phyloP scores from a whole-genome alignment of 2,888 invertebrate genomes.

The Silvanus unidentatus region DNA sequence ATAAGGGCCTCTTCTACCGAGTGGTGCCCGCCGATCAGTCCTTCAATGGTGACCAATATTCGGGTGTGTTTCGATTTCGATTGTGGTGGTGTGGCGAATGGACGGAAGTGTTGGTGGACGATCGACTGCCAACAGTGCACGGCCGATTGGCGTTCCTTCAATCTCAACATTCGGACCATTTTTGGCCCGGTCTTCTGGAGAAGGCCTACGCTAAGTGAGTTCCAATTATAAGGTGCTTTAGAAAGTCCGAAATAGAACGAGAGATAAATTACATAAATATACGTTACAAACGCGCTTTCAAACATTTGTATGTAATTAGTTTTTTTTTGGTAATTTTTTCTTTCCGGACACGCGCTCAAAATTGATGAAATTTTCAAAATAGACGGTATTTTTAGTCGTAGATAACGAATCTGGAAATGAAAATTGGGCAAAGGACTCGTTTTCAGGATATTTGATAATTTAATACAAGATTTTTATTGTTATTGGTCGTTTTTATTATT shows the following conservation, averaged over 20 bases:
- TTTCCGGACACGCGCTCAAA: too few relatives aligned
- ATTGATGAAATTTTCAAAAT: too few relatives aligned
- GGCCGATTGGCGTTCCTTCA: conserved; percentile 83
- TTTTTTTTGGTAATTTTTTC: too few relatives aligned
- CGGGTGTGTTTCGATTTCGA: conserved; percentile 82
- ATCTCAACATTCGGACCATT: conserved; percentile 71
- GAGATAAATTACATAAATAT: background rate
- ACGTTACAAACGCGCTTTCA: background rate
- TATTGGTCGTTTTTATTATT: too few relatives aligned
- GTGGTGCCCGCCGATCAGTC: conserved; percentile 89
- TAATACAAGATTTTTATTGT: too few relatives aligned
- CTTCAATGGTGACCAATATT: conserved; percentile 62
- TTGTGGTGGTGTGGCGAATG: conserved; percentile 93
- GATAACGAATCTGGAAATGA: too few relatives aligned
- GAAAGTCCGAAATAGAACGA: background rate
- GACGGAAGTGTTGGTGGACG: conserved; percentile 85
- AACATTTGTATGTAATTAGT: too few relatives aligned
- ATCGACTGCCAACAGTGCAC: conserved; percentile 81
- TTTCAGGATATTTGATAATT: too few relatives aligned
- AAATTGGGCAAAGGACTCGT: too few relatives aligned
- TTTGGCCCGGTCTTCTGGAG: conserved; percentile 85
- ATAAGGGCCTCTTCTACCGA: conserved; percentile 82
- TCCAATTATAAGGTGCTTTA: too few relatives aligned
- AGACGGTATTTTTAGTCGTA: too few relatives aligned
- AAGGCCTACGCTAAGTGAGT: conserved; percentile 88